phyloP scores from a whole-genome alignment of 2,888 invertebrate genomes.

The Nasonovia ribisnigri region DNA sequence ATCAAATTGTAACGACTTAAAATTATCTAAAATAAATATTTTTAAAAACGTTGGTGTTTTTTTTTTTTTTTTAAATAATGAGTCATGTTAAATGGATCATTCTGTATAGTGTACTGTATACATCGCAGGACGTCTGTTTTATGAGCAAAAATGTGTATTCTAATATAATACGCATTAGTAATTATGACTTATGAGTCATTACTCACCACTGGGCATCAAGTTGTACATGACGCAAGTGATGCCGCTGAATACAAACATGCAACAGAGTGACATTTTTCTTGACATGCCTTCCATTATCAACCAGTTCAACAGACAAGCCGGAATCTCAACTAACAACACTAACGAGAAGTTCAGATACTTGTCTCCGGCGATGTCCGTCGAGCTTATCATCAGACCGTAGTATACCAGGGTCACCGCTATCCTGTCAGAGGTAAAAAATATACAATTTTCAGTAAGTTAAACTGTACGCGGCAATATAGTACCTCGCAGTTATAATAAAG shows the following conservation, averaged over 20 bases:
- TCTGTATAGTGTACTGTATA: background rate
- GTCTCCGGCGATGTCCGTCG: slow-evolving; percentile 81
- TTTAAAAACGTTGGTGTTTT: too few relatives aligned
- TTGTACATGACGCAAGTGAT: slow-evolving; percentile 73
- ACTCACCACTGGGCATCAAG: slow-evolving; percentile 69
- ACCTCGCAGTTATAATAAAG: background rate
- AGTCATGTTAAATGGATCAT: too few relatives aligned
- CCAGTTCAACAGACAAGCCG: slow-evolving; percentile 68
- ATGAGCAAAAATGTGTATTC: background rate
- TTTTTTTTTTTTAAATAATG: too few relatives aligned
- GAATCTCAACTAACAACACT: slow-evolving; percentile 67
- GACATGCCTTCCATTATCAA: slow-evolving; percentile 66
- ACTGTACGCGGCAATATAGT: background rate
- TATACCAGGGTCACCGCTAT: slow-evolving; percentile 82
- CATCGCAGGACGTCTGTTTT: background rate
- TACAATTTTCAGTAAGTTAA: background rate
- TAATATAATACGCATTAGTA: too few relatives aligned
- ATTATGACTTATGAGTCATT: background rate
- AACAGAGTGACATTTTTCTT: slow-evolving; percentile 9
- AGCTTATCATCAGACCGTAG: slow-evolving; percentile 83
- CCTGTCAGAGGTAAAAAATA: slow-evolving; percentile 66
- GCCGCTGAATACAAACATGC: slow-evolving; percentile 66
- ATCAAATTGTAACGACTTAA: too few relatives aligned
- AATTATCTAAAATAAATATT: too few relatives aligned
- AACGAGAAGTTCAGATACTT: slow-evolving; percentile 81